phyloP scores from a whole-genome alignment of 2,113 vertebrate species.

The Peromyscus maniculatus region DNA sequence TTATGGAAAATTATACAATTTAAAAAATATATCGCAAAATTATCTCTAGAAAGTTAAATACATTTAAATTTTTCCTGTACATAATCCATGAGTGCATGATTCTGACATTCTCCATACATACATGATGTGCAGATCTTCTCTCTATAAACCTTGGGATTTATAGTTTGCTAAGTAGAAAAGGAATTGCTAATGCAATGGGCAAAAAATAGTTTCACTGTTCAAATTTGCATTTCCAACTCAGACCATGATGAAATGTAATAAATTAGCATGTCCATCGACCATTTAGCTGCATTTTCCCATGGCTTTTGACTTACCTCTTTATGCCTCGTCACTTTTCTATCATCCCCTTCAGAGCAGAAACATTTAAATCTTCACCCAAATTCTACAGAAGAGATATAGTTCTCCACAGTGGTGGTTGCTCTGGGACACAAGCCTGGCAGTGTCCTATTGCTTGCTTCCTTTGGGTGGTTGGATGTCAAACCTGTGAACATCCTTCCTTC shows the following conservation, averaged over 20 bases:
- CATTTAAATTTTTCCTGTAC: neutral
- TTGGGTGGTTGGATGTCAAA: neutral
- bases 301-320: constrained; percentile 27
- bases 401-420: neutral
- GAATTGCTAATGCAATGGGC: neutral
- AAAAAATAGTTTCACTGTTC: neutral
- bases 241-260: constrained; percentile 25
- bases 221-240: constrained; percentile 49
- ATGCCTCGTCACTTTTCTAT: constrained; percentile 39
- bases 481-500: neutral
- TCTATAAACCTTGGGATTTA: neutral
- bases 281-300: constrained; percentile 34
- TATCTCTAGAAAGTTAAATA: constrained; percentile 20
- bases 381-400: constrained; percentile 9
- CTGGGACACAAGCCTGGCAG: neutral
- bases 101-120: neutral
- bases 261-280: constrained; percentile 30
- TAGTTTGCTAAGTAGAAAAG: neutral
- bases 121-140: neutral
- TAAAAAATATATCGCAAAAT: neutral
- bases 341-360: constrained; percentile 44
- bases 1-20: constrained; percentile 18
- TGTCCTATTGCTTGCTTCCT: neutral
- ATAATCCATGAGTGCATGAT: neutral
- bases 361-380: neutral